Percentiles rank a stretch among this genome's conserved stretches.
Conservation (phyloP, 2,888 invertebrate genomes). For the Julus scandinavius region DNA sequence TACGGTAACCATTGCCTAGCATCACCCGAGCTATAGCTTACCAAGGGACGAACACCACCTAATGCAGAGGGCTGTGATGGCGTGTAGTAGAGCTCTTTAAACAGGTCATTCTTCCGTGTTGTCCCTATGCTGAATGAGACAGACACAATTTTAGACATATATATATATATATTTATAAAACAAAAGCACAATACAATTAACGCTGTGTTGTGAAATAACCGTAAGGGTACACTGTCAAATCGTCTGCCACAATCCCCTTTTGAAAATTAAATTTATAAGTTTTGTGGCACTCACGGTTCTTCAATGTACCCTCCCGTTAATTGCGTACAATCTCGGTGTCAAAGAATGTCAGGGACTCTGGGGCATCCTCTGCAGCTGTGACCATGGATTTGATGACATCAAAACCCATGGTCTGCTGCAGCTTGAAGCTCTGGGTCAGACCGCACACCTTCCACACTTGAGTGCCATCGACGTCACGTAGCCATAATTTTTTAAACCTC, state of each 20-base stretch:
- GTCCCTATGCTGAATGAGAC: background rate
- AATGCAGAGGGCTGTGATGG: background rate
- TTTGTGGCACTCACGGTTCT: background rate
- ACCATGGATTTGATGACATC: slow-evolving; percentile 58
- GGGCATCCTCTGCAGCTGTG: background rate
- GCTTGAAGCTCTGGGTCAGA: slow-evolving; percentile 59
- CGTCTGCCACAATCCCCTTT: background rate
- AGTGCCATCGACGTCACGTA: slow-evolving; percentile 59
- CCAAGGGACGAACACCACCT: background rate
- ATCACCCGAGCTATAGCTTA: background rate
- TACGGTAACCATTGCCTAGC: background rate
- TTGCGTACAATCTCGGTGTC: background rate
- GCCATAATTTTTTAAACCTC: slow-evolving; percentile 64
- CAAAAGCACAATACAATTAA: no score
- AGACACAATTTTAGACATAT: background rate
- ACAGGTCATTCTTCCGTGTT: background rate
- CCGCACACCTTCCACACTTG: slow-evolving; percentile 61
- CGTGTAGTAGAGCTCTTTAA: background rate
- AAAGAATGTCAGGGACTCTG: background rate
- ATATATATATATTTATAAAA: background rate
- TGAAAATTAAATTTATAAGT: slow-evolving; percentile 10
- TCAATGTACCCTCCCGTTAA: background rate
- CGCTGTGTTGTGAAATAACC: background rate
- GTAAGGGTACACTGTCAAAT: background rate
- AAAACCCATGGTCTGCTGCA: slow-evolving; percentile 59